Evolutionary conservation across 2,113 vertebrate species (phyloP).

Genomic region (Hyperoodon ampullatus): DNA sequence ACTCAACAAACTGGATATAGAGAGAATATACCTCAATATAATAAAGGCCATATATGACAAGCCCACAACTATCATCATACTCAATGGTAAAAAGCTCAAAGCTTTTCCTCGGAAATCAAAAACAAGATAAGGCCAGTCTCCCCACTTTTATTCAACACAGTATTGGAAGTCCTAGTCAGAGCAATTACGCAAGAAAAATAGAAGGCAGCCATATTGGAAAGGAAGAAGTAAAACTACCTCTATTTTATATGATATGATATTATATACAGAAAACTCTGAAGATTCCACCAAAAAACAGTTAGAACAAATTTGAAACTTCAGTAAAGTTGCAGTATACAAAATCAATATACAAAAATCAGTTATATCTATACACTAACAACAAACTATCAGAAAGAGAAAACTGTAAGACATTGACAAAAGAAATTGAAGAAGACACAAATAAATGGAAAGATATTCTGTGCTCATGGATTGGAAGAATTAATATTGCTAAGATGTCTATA

Average conservation of each 20-base stretch:
- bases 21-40: not conserved
- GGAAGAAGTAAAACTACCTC: not conserved
- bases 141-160: not conserved
- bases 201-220: not conserved
- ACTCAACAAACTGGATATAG: not conserved
- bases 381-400: constrained; percentile 3
- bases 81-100: not conserved
- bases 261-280: not conserved
- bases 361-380: not conserved
- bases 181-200: not conserved
- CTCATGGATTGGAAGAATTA: not conserved
- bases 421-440: not conserved
- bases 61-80: not conserved
- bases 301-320: not conserved
- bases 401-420: not conserved
- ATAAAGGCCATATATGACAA: not conserved
- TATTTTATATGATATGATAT: not conserved
- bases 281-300: not conserved
- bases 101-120: not conserved
- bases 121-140: not conserved
- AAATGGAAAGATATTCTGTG: not conserved
- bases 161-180: not conserved
- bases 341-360: not conserved
- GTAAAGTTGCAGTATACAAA: not conserved
- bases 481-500: not conserved